Base-by-base conservation (phyloP, 1,140 invertebrate species). In the Acromyrmex echinatior region DNA sequence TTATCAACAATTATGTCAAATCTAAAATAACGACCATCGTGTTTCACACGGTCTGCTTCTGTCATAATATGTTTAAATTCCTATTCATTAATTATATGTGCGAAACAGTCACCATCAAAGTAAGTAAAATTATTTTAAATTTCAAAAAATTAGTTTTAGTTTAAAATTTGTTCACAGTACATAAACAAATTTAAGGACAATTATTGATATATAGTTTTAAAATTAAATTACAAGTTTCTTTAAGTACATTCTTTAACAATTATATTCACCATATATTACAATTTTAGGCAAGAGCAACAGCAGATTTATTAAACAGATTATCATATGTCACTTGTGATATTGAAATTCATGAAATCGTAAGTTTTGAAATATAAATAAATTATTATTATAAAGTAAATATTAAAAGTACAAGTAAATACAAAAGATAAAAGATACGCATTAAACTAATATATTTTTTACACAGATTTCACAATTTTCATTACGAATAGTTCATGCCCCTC, bases 291-390 rank as follows among this genome's bases (percentile, higher is more conserved):
- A 77, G 16, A 28, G 14, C 35, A 14, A 77, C 74, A 45, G 35
- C n/a, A 62, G 31, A 25, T 25, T 4, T 77, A 16, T 9, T 77
- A 62, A 77, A 45, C 6, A 62, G 2, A 60, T 45, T 77, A 77
- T 45, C 6, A 1, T 62, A 62, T 62, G 25, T 18, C 1, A 62
- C 35, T 60, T 16, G 4, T 25, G 35, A 77, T 5, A 1, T 25
- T 28, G 35, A 60, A 25, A 14, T 39, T 60, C 21, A 31, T 45
- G 74, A 77, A 77, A 62, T 62, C 0, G 74, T 80, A 80, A 80
- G 77, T 56, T 31, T 35, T 3, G n/a, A 74, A n/a, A 7, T 35
- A n/a, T 51, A 7, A 45, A 0, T 58, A 4, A 35, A 53, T 18
- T 35, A 18, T 45, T 18, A 45, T 63, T 79, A 21, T 21, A 25